Conservation (phyloP, 64 coral and sea anemone species). For the Montipora sp. region DNA sequence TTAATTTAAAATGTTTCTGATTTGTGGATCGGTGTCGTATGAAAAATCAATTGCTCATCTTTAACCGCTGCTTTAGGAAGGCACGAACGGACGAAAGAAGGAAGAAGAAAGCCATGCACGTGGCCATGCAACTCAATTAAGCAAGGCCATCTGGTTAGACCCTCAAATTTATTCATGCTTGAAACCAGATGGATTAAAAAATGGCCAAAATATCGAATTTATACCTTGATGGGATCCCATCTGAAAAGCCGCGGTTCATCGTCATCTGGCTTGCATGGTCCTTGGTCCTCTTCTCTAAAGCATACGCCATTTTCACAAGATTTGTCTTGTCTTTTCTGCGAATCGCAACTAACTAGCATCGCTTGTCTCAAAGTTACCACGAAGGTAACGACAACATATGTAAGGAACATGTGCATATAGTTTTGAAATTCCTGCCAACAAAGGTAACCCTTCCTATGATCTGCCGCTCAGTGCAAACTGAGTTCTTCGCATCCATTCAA, state of each 20-base stretch:
- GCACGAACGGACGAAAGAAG: no score
- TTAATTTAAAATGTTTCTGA: no score
- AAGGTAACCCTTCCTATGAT: background rate
- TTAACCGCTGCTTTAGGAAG: no score
- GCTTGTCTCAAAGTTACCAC: background rate
- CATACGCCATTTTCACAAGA: slow-evolving; percentile 92
- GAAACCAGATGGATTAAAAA: no score
- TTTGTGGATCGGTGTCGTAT: no score
- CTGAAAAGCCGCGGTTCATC: slow-evolving; percentile 71
- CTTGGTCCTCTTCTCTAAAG: slow-evolving; percentile 66
- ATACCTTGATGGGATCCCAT: slow-evolving; percentile 88
- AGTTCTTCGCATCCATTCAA: background rate
- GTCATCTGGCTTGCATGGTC: slow-evolving; percentile 63
- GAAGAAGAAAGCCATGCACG: no score
- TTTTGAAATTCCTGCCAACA: background rate
- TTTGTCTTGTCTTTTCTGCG: background rate
- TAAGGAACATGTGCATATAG: background rate
- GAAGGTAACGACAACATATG: background rate
- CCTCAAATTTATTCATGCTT: no score
- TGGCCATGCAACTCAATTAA: no score
- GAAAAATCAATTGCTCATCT: no score
- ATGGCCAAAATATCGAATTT: no score
- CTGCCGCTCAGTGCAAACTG: background rate
- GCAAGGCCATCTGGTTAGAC: no score
- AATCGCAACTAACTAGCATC: background rate